Conservation (phyloP, 2,113 vertebrate species). For the Microcebus murinus region DNA sequence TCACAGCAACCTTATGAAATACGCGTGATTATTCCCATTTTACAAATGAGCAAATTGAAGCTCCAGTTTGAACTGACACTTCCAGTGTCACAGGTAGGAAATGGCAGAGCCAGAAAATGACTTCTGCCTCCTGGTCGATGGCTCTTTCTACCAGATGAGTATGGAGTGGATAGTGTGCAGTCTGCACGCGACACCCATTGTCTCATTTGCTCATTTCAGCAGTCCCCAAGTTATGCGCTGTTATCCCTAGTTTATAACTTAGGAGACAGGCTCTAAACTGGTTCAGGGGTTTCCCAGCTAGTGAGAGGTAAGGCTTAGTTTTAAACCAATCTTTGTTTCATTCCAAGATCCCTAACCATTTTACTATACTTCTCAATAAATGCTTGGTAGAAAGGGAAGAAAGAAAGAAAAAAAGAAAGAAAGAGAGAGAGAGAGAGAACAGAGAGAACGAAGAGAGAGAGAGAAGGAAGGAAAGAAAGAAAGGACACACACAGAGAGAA, state of each 20-base stretch:
- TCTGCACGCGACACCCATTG: background rate
- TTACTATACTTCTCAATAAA: background rate
- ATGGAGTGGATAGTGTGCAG: background rate
- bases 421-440: background rate
- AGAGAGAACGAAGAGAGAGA: too few relatives aligned
- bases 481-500: too few relatives aligned
- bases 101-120: background rate
- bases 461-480: background rate
- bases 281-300: background rate
- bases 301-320: background rate
- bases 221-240: background rate
- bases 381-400: background rate
- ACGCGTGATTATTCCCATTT: background rate
- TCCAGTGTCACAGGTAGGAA: background rate
- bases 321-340: conserved; percentile 6
- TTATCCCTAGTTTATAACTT: background rate
- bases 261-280: background rate
- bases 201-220: background rate
- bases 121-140: background rate
- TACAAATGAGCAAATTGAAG: background rate
- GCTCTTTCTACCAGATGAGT: background rate
- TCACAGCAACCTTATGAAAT: background rate
- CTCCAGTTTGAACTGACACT: conserved; percentile 14
- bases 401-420: too few relatives aligned
- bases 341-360: background rate